phyloP scores from a whole-genome alignment of 1,140 invertebrate species.

The Pachyrhynchus sulphureomaculatus region DNA sequence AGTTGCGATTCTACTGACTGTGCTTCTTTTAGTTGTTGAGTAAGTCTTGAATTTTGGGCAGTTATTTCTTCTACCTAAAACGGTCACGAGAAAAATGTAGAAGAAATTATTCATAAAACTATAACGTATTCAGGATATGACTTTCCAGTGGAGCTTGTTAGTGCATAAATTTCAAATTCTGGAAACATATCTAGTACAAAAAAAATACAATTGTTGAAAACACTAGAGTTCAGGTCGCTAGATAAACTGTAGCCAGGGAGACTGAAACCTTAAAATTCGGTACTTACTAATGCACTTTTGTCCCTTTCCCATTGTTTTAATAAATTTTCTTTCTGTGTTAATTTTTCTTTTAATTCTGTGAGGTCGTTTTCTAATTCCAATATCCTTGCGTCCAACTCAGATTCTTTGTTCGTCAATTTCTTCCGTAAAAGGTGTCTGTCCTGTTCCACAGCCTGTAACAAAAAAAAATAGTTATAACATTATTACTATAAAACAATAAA shows the following conservation, averaged over 20 bases:
- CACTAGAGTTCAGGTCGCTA: too few relatives aligned
- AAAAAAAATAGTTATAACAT: too few relatives aligned
- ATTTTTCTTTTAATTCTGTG: slow-evolving; percentile 68
- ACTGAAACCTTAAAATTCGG: too few relatives aligned
- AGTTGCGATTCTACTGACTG: slow-evolving; percentile 72
- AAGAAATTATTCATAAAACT: too few relatives aligned
- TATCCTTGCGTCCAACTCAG: slow-evolving; percentile 86
- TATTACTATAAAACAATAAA: too few relatives aligned
- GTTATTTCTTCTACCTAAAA: slow-evolving; percentile 75
- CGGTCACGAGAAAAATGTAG: too few relatives aligned
- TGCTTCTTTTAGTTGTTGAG: slow-evolving; percentile 76
- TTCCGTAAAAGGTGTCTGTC: slow-evolving; percentile 85
- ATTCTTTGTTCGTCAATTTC: slow-evolving; percentile 78
- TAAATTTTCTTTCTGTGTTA: slow-evolving; percentile 63
- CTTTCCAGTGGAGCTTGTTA: too few relatives aligned
- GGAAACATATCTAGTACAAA: too few relatives aligned
- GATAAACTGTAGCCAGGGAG: too few relatives aligned
- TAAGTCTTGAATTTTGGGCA: slow-evolving; percentile 87
- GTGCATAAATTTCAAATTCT: too few relatives aligned
- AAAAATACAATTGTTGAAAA: too few relatives aligned
- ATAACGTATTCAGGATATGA: too few relatives aligned
- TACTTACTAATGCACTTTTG: slow-evolving; percentile 58
- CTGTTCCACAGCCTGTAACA: slow-evolving; percentile 84
- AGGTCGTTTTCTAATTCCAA: slow-evolving; percentile 87
- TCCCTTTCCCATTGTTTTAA: slow-evolving; percentile 75